A percentile compares a stretch with the other conserved stretches of the same genome.
Evolutionary conservation across 2,797 vertebrate genomes (phyloP).

Genomic region (Acropternis orthonyx): DNA sequence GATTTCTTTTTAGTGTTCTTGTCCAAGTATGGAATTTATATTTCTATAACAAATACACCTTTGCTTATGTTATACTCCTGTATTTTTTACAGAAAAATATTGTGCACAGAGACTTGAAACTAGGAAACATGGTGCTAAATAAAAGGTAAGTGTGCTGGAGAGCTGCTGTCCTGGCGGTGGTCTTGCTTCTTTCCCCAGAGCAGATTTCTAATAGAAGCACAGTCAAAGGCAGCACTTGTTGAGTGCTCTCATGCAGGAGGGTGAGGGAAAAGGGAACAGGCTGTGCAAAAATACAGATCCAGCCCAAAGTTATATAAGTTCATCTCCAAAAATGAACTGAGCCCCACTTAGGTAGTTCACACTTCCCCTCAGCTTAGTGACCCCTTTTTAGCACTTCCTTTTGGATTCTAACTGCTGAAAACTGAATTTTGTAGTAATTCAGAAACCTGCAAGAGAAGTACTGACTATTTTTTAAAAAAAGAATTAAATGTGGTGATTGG

Average conservation of each 20-base stretch:
- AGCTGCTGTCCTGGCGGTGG: neutral
- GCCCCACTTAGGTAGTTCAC: neutral
- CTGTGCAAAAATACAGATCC: neutral
- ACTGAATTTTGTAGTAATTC: neutral
- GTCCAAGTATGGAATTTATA: neutral
- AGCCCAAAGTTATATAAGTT: neutral
- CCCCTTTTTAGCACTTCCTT: neutral
- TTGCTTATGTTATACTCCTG: neutral
- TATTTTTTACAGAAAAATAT: slow-evolving; percentile 91
- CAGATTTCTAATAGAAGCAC: neutral
- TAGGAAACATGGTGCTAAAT: slow-evolving; percentile 99
- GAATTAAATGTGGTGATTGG: neutral
- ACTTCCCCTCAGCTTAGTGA: neutral
- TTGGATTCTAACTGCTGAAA: neutral
- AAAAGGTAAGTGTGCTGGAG: slow-evolving; percentile 86
- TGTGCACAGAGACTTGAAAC: slow-evolving; percentile 98
- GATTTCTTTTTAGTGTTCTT: neutral
- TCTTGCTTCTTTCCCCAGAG: neutral
- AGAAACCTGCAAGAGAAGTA: neutral
- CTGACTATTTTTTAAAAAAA: neutral
- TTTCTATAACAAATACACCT: neutral
- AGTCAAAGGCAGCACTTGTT: neutral
- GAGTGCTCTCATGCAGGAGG: neutral
- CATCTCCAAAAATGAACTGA: neutral
- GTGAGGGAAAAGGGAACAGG: neutral